These are phyloP conservation scores for Oedothorax gibbosus DNA, from an alignment of 1,140 invertebrate genomes.

Conservation along the genomic window DNA sequence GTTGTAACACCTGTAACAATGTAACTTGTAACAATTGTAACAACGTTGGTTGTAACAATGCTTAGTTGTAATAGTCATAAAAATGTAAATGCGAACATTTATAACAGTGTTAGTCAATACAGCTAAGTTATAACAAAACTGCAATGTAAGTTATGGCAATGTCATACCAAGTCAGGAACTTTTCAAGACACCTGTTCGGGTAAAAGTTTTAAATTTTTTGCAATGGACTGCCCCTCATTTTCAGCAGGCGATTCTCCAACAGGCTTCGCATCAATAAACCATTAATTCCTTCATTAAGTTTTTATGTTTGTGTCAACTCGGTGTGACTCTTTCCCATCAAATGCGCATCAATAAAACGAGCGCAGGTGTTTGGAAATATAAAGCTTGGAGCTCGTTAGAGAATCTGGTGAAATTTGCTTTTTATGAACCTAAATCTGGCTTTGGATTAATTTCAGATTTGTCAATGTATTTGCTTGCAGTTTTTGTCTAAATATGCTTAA, in stretches of 20 bases:
- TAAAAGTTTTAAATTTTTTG: slow-evolving; percentile 9
- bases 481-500: no score
- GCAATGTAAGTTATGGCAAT: no score
- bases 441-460: neutral
- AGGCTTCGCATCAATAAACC: slow-evolving; percentile 33
- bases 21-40: no score
- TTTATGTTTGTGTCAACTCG: slow-evolving; percentile 4
- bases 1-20: no score
- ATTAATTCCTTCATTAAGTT: slow-evolving; percentile 39
- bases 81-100: no score
- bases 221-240: slow-evolving; percentile 23
- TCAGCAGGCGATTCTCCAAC: neutral
- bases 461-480: no score
- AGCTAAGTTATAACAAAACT: no score
- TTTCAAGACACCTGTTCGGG: slow-evolving; percentile 18
- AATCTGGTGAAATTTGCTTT: slow-evolving; percentile 19
- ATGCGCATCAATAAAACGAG: slow-evolving; percentile 28
- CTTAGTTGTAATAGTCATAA: no score
- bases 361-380: slow-evolving; percentile 13
- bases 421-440: slow-evolving; percentile 3
- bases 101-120: no score
- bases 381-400: slow-evolving; percentile 20
- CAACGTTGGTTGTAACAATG: no score
- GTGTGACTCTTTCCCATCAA: slow-evolving; percentile 26
- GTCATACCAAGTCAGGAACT: no score